Evolutionary conservation across 1,140 invertebrate genomes (phyloP).

Genomic region (Delia radicum): DNA sequence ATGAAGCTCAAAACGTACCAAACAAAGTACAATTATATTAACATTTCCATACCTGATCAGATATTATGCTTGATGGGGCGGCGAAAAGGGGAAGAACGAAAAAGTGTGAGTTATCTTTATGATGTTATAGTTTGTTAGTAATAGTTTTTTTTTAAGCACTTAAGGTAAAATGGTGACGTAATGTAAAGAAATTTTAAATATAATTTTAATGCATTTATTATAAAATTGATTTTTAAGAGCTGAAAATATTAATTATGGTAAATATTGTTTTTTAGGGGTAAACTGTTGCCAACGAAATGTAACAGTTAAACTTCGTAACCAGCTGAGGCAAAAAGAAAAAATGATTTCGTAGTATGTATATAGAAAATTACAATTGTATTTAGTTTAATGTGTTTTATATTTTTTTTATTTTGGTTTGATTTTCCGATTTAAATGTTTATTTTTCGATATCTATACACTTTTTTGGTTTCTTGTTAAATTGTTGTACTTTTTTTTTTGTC

Average conservation of each 20-base stretch:
- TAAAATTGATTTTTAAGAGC: neutral
- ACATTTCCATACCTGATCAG: no score
- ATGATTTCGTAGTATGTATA: neutral
- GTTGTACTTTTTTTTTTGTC: neutral
- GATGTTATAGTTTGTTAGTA: neutral
- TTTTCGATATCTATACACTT: neutral
- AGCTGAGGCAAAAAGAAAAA: neutral
- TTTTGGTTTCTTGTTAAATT: neutral
- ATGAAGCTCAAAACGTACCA: no score
- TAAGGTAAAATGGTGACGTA: conserved; percentile 5
- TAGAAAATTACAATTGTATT: neutral
- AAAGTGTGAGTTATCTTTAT: conserved; percentile 14
- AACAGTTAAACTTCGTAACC: neutral
- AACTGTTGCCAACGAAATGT: neutral
- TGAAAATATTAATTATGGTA: neutral
- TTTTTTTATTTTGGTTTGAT: neutral
- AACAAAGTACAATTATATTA: no score
- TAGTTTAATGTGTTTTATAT: neutral
- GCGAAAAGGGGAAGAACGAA: neutral
- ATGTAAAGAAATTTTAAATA: neutral
- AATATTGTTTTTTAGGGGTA: neutral
- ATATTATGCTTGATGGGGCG: neutral
- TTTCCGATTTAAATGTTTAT: neutral
- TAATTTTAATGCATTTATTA: neutral
- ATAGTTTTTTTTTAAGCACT: neutral